Percentiles rank a stretch among this genome's conserved stretches.
These are phyloP conservation scores for Tenthredo mesomela DNA, from an alignment of 2,888 invertebrate genomes.

Conservation along the genomic window DNA sequence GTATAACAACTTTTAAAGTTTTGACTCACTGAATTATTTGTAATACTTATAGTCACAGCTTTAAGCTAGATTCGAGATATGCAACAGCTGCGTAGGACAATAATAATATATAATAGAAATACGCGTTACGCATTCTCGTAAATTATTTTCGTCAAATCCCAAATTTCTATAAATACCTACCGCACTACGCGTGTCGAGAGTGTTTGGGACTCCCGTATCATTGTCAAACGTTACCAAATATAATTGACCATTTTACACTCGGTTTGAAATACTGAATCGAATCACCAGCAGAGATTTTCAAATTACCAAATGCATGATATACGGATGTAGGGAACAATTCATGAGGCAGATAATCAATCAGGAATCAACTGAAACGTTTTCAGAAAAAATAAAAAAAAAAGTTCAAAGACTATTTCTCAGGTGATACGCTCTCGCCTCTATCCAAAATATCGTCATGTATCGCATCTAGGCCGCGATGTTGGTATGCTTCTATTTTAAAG, in stretches of 20 bases:
- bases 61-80: neutral
- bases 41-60: neutral
- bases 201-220: neutral
- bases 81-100: neutral
- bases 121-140: neutral
- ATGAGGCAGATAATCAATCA: neutral
- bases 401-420: neutral
- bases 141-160: conserved; percentile 20
- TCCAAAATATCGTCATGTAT: neutral
- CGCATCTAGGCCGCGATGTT: conserved; percentile 27
- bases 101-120: conserved; percentile 11
- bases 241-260: neutral
- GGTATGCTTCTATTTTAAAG: conserved; percentile 34
- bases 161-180: conserved; percentile 11
- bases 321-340: neutral
- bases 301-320: neutral
- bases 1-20: neutral
- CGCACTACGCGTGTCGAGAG: neutral
- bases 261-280: neutral
- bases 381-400: neutral
- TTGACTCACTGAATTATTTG: conserved; percentile 1
- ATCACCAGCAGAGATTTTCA: neutral
- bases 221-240: conserved; percentile 26
- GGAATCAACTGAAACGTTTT: neutral
- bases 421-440: neutral